Evolutionary conservation across 1,140 invertebrate species (phyloP), one percentile per base, ranked within the genome.

Genomic region (Danaus melanippus): DNA sequence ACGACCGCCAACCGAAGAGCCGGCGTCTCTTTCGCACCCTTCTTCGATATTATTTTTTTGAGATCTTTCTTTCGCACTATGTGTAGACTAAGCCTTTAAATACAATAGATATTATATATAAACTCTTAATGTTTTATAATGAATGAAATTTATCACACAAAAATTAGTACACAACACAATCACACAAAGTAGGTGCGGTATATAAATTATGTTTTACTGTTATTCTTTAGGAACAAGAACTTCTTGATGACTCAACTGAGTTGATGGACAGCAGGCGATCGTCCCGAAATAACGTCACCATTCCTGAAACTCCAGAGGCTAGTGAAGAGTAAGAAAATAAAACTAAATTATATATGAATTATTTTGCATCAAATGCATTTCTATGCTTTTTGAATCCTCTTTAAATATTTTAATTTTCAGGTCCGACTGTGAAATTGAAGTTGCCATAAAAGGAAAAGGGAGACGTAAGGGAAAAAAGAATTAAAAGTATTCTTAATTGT

Each of bases 241-340:
- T 84, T 3, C 59, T 86, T 40, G 70, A 84, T 32, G 83, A 84
- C 39, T 75, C 79, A 0, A 69, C 62, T 15, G 78, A 79, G 45
- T 46, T 75, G 10, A 53, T 46, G 5, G 60, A 73, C 32, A 69
- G 62, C 15, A 67, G 61, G 41, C 66, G 53, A 6, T 47, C 40
- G 1, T 76, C 74, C 0, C 74, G 69, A 57, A 64, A 51, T 0
- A 86, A 84, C 41, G 64, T 84, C 12, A 86, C 83, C 5, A 76
- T 86, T 17, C 80, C 80, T 1, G 83, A 86, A 46, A 81, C 83
- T n/a, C 80, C 83, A 0, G 80, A 84, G 7, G 72, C 21, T 0
- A 84, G 79, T 41, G 79, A 83, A 46, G 71, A 71, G 82, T 84
- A 64, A 76, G 76, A 75, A 32, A 32, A 45, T 39, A 42, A 32